These are phyloP conservation scores for Chromoteleia sp. DNA, from an alignment of 2,888 invertebrate genomes.

Conservation along the genomic window DNA sequence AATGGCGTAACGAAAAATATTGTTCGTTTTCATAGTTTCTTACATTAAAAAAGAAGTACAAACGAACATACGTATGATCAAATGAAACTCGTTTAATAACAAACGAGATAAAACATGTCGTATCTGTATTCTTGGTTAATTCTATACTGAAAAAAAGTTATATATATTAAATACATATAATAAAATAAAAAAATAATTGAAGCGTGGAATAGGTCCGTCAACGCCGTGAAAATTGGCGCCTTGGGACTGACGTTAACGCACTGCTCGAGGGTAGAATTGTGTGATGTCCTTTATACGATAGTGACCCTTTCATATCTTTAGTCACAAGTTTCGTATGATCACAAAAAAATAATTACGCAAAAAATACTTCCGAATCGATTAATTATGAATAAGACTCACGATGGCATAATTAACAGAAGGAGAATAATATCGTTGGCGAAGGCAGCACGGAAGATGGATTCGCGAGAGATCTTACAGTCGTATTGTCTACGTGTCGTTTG, in stretches of 20 bases:
- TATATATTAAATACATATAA: slow-evolving; percentile 23
- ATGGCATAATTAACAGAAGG: slow-evolving; percentile 42
- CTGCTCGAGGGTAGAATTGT: slow-evolving; percentile 42
- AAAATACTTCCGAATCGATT: slow-evolving; percentile 33
- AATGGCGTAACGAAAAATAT: slow-evolving; percentile 60
- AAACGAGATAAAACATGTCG: slow-evolving; percentile 55
- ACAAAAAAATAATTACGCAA: slow-evolving; percentile 38
- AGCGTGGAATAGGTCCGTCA: slow-evolving; percentile 51
- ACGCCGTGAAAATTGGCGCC: slow-evolving; percentile 2
- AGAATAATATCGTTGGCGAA: slow-evolving; percentile 50
- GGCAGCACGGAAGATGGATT: slow-evolving; percentile 57
- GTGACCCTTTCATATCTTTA: slow-evolving; percentile 51
- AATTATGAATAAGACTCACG: slow-evolving; percentile 34
- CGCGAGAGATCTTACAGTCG: slow-evolving; percentile 28
- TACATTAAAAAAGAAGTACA: slow-evolving; percentile 61
- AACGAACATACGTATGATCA: slow-evolving; percentile 50
- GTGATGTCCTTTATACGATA: slow-evolving; percentile 38
- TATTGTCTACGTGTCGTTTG: slow-evolving; percentile 52
- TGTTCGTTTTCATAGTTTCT: slow-evolving; percentile 44
- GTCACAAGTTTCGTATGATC: slow-evolving; percentile 27
- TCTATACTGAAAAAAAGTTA: slow-evolving; percentile 44
- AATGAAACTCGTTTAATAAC: slow-evolving; percentile 59
- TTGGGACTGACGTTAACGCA: slow-evolving; percentile 30
- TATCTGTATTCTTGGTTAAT: slow-evolving; percentile 51
- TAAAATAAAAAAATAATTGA: slow-evolving; percentile 54